Base-by-base conservation (phyloP, 2,888 invertebrate genomes). In the Rhagophthalmus giganteus region DNA sequence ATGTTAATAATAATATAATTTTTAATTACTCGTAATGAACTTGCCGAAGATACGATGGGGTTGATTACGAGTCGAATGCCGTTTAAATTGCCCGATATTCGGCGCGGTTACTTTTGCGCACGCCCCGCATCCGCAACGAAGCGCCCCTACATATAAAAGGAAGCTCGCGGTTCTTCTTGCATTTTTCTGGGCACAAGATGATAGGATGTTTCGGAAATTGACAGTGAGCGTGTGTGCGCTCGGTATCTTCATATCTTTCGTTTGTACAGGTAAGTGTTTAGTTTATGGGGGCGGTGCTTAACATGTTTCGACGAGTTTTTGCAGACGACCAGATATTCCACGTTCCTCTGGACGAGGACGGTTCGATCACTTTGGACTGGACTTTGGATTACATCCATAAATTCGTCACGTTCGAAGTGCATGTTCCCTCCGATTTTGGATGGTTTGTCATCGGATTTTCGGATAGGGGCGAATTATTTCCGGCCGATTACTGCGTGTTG, bases 371-470 rank as follows among this genome's bases (percentile, higher is more conserved):
- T 1, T 55, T 79, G 26, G 75, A 76, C 57, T 81, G 81, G 81
- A 66, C 69, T 7, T 52, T 79, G 13, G 75, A 81, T 61, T 79
- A 79, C 57, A 55, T 63, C 7, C 59, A 67, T 7, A 62, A 73
- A 33, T 60, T 58, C 1, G 65, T 80, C 12, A 68, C 68, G 54
- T 81, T 84, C 58, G 78, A 79, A 62, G 66, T 85, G 9, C 74
- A 79, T 38, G 64, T 82, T 30, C 76, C 81, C 0, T 71, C 74
- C 1, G 71, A 75, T 30, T 77, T 78, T 7, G 68, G 70, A 1
- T 94, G 93, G 93, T 85, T 94, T 64, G 91, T 88, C 0, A 66
- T 94, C 35, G 94, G 94, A 24, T 94, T 93, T 75, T 94, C 94
- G 1, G 84, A 90, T 65, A 82, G 88, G 49, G 94, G 94, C 1